phyloP scores from a whole-genome alignment of 1,140 invertebrate species.

The Drosophila nigromelanica region DNA sequence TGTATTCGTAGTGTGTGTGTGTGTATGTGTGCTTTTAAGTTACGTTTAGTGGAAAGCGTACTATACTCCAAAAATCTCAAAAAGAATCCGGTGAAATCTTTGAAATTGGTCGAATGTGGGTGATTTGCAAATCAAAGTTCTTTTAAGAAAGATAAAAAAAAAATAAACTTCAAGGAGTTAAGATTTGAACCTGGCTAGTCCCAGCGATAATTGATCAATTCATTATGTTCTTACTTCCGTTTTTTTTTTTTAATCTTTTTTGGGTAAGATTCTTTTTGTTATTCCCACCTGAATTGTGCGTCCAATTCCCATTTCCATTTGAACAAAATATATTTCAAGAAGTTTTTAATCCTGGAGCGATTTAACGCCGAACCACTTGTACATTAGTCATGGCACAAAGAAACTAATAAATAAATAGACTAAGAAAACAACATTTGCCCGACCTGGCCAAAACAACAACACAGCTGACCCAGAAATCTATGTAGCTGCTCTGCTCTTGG shows the following conservation, averaged over 20 bases:
- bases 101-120: neutral
- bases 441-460: constrained; percentile 13
- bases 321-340: neutral
- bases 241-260: no score
- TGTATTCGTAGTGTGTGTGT: neutral
- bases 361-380: constrained; percentile 3
- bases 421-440: constrained; percentile 8
- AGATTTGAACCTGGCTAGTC: no score
- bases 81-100: neutral
- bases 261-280: no score
- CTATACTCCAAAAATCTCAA: neutral
- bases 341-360: neutral
- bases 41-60: neutral
- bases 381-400: neutral
- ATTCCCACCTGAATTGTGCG: no score
- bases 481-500: constrained; percentile 23
- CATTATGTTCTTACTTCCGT: no score
- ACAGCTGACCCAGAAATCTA: constrained; percentile 46
- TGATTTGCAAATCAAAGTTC: neutral
- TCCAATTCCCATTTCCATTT: neutral
- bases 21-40: neutral
- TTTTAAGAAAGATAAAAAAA: no score
- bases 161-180: no score
- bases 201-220: no score
- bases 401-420: constrained; percentile 9